Evolutionary conservation across 2,113 vertebrate genomes (phyloP), one percentile per base, ranked within the genome.

Genomic region (Phoenicopterus ruber): DNA sequence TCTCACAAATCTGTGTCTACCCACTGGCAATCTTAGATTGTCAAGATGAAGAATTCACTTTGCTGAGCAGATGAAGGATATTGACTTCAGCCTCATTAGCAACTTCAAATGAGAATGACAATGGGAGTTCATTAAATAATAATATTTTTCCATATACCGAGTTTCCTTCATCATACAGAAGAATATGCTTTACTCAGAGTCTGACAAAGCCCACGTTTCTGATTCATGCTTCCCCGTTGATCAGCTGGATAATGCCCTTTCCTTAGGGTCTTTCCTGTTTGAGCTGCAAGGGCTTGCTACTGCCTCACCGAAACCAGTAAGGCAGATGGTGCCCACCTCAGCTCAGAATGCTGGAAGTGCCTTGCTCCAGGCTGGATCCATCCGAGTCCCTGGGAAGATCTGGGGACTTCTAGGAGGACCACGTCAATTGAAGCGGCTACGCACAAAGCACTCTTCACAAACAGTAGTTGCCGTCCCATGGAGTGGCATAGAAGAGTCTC

Each of bases 1-100:
- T 78, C 93, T 97, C 82, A 95, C 91, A 96, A 97, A 97, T 96
- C 95, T 97, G 13, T 1, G 1, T 90, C 87, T 96, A 82, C 88
- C 96, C 97, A 84, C 47, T 74, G 96, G 95, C 90, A 90, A 85
- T 96, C 74, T 95, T 74, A 90, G 92, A 57, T 90, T 91, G 92
- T 96, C 97, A 97, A 90, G 77, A 88, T 95, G 96, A 98, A 88
- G 91, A 96, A 97, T 91, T 92, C 67, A 44, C 88, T 93, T 95
- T 93, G 82, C 82, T 47, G 54, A 91, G 72, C 46, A 96, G 88
- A 94, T 93, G 83, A 95, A 94, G 76, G 66, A 77, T 95, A 95
- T 93, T 96, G 96, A 96, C 94, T 97, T 96, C 94, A 93, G 83
- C 86, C 86, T 96, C 93, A 91, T 97, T 96, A 95, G 91, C 76